Conservation (phyloP, 2,113 vertebrate genomes). For the Perccottus glenii region DNA sequence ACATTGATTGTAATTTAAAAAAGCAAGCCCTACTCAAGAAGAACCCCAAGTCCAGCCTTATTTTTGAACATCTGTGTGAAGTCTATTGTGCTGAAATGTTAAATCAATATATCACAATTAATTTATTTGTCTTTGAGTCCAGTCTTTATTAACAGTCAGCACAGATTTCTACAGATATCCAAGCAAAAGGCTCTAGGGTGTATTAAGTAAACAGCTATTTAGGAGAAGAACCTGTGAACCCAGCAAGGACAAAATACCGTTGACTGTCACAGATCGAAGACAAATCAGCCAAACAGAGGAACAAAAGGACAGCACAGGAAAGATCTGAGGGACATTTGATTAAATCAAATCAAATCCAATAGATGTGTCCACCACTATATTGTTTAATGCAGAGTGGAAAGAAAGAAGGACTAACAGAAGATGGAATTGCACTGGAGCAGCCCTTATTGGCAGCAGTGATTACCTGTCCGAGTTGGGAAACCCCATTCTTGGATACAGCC, state of each 20-base stretch:
- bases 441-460: slow-evolving; percentile 39
- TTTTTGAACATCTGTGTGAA: slow-evolving; percentile 37
- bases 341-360: slow-evolving; percentile 41
- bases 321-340: slow-evolving; percentile 49
- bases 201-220: slow-evolving; percentile 41
- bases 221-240: slow-evolving; percentile 48
- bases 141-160: slow-evolving; percentile 7
- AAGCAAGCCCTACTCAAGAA: slow-evolving; percentile 40
- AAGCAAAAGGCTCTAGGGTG: slow-evolving; percentile 32
- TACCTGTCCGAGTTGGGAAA: slow-evolving; percentile 82
- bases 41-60: slow-evolving; percentile 28
- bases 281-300: slow-evolving; percentile 54
- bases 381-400: slow-evolving; percentile 44
- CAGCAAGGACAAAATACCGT: slow-evolving; percentile 56
- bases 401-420: slow-evolving; percentile 31
- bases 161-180: slow-evolving; percentile 47
- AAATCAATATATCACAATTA: background rate
- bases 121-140: background rate
- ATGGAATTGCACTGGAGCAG: slow-evolving; percentile 39
- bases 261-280: slow-evolving; percentile 60
- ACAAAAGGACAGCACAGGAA: slow-evolving; percentile 50
- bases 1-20: slow-evolving; percentile 26
- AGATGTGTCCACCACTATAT: slow-evolving; percentile 40
- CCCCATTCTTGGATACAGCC: slow-evolving; percentile 81
- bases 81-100: background rate